Evolutionary conservation across 2,113 vertebrate genomes (phyloP).

Genomic region (Malaclemys terrapin): DNA sequence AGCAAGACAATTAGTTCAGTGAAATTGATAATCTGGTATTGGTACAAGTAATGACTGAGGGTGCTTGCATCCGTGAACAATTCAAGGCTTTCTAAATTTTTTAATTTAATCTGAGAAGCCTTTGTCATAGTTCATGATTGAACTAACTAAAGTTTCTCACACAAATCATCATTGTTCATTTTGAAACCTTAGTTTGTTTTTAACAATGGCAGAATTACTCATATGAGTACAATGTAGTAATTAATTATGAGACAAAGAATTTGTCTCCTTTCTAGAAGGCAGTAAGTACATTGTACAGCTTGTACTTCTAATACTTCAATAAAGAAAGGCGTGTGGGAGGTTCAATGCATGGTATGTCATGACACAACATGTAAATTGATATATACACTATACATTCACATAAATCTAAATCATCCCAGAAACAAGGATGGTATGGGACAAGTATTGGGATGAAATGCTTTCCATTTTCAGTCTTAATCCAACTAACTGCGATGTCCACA

Average conservation of each 20-base stretch:
- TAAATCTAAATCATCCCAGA: neutral
- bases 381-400: neutral
- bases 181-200: conserved; percentile 72
- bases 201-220: conserved; percentile 60
- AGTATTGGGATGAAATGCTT: neutral
- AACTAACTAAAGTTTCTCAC: conserved; percentile 63
- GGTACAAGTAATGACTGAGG: conserved; percentile 32
- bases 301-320: neutral
- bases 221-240: conserved; percentile 61
- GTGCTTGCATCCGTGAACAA: conserved; percentile 62
- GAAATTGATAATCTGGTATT: neutral
- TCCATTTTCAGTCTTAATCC: neutral
- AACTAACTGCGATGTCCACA: neutral
- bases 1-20: conserved; percentile 1
- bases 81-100: conserved; percentile 41
- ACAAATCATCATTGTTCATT: conserved; percentile 64
- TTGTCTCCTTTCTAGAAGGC: conserved; percentile 1
- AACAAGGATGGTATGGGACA: neutral
- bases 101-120: conserved; percentile 34
- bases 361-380: neutral
- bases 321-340: neutral
- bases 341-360: neutral
- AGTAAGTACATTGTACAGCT: neutral
- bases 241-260: conserved; percentile 55
- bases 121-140: conserved; percentile 37